Evolutionary conservation across 1,140 invertebrate genomes (phyloP).

Genomic region (Myzus persicae): DNA sequence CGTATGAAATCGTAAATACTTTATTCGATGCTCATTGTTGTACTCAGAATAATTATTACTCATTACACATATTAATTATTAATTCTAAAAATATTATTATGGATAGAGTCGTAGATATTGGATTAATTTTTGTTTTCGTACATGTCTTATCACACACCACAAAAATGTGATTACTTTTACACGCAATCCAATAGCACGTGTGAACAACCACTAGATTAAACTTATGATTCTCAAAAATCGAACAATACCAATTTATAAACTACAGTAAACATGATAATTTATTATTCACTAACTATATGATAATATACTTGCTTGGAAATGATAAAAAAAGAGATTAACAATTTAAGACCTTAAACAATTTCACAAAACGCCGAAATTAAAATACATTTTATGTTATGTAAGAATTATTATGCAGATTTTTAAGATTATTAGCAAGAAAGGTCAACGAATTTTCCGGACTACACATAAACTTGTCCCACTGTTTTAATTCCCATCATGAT

Average conservation of each 20-base stretch:
- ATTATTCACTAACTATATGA: no score
- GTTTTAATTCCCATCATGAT: not conserved
- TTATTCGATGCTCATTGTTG: not conserved
- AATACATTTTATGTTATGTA: not conserved
- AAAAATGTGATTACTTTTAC: not conserved
- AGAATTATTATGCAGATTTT: not conserved
- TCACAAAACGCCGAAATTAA: no score
- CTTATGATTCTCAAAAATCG: not conserved
- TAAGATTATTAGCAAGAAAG: not conserved
- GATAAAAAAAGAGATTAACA: no score
- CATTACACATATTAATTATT: not conserved
- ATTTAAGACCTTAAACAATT: no score
- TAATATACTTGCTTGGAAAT: no score
- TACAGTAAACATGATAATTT: not conserved
- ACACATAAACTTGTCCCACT: not conserved
- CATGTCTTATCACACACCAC: not conserved
- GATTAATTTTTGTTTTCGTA: not conserved
- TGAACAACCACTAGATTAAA: not conserved
- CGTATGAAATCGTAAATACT: not conserved
- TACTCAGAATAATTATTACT: not conserved
- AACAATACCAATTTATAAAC: not conserved
- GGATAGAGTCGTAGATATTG: not conserved
- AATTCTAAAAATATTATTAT: not conserved
- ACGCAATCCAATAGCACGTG: not conserved
- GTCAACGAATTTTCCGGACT: not conserved